These are phyloP conservation scores for fruit fly (Drosophila melanogaster) DNA, from an alignment of 1,140 invertebrate genomes.

Conservation along the genomic window DNA sequence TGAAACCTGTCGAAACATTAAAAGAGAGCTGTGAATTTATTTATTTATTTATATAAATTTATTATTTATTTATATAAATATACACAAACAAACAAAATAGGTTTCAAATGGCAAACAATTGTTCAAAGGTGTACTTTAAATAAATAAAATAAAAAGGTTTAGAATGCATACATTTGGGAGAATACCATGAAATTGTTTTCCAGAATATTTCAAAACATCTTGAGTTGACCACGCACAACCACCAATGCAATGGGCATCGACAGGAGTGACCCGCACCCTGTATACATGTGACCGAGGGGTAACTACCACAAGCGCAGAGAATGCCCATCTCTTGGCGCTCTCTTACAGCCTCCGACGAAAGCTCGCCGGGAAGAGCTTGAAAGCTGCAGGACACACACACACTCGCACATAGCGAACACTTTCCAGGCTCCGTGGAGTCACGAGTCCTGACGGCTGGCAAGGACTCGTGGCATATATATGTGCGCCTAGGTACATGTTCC, in stretches of 20 bases:
- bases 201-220: constrained; percentile 10
- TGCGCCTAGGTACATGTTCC: constrained; percentile 21
- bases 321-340: constrained; percentile 17
- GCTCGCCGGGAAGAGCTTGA: constrained; percentile 37
- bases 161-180: no score
- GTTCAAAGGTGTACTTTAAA: no score
- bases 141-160: no score
- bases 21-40: no score
- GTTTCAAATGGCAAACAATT: no score
- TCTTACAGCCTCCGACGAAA: constrained; percentile 44
- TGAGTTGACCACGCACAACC: constrained; percentile 31
- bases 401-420: constrained; percentile 2
- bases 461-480: constrained; percentile 30
- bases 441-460: constrained; percentile 42
- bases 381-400: constrained; percentile 30
- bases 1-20: no score
- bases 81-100: no score
- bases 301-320: constrained; percentile 6
- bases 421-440: constrained; percentile 41
- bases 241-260: constrained; percentile 16
- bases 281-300: background rate
- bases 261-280: constrained; percentile 21
- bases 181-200: no score
- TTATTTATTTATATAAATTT: no score
- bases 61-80: no score